Evolutionary conservation across 2,113 vertebrate genomes (phyloP), one percentile per base, ranked within the genome.

Genomic region (Pyrgilauda ruficollis): DNA sequence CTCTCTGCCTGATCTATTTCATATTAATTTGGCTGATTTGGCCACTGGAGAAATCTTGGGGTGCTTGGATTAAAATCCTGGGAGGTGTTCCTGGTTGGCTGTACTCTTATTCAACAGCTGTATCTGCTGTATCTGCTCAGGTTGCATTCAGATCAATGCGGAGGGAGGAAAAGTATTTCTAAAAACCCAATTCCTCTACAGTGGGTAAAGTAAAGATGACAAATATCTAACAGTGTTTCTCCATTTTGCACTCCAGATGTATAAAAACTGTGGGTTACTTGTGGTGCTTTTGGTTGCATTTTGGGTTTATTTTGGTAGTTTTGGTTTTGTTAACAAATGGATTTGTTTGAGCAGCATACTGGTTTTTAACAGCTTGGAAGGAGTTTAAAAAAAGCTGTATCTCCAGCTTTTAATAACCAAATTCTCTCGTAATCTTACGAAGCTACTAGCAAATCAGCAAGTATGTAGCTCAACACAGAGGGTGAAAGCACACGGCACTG

Each of bases 71-170:
- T 15, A 4, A 8, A 19, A 0, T 21, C 6, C 24, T 1, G 0
- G 15, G 43, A 10, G 7, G 11, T 23, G 58, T 13, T 56, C 26
- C 30, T 49, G 13, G 13, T 5, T 43, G 66, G 26, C 33, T 61
- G 8, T 37, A 11, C 46, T 43, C 16, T 44, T 10, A 7, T 2
- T 9, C 20, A 47, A 10, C 10, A 52, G n/a, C 37, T 27, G 8
- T 64, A 19, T 55, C 78, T 63, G n/a, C 37, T 27, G 8, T 64
- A 19, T 55, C 78, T 63, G 43, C 62, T 46, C 30, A 13, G 2
- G 1, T 18, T 37, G 5, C 3, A 1, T 50, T 47, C 8, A 31
- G 28, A 49, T 64, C 10, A 55, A 6, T 0, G 0, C 2, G 6
- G 33, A 39, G 11, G 22, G 41, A 82, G 49, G 20, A 64, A 55